Evolutionary conservation across 2,888 invertebrate species (phyloP).

Genomic region (Subacronicta megacephala): DNA sequence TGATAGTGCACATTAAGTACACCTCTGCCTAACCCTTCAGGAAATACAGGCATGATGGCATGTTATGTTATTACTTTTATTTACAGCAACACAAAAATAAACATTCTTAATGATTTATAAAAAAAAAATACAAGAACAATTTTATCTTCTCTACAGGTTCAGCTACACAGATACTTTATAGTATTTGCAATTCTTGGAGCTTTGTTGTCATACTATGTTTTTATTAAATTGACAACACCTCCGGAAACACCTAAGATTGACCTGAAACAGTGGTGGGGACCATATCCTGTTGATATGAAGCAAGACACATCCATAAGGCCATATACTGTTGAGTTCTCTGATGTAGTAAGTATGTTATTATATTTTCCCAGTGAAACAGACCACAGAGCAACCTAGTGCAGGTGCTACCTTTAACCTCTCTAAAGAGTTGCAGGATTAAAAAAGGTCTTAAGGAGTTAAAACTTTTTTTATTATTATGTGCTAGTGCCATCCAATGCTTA

Average conservation of each 20-base stretch:
- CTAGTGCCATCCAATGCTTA: too few relatives aligned
- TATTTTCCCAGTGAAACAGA: too few relatives aligned
- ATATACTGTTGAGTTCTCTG: slow-evolving; percentile 90
- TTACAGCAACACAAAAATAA: too few relatives aligned
- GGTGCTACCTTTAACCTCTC: too few relatives aligned
- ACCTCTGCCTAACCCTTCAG: too few relatives aligned
- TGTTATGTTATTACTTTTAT: too few relatives aligned
- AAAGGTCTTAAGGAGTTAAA: too few relatives aligned
- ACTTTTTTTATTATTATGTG: too few relatives aligned
- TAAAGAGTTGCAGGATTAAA: too few relatives aligned
- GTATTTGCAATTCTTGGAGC: slow-evolving; percentile 45
- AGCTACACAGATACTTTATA: slow-evolving; percentile 56
- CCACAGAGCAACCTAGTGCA: too few relatives aligned
- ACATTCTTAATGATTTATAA: not conserved
- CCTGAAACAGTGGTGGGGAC: slow-evolving; percentile 90
- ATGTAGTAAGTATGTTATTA: slow-evolving; percentile 89
- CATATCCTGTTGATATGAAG: slow-evolving; percentile 77
- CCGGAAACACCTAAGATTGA: slow-evolving; percentile 69
- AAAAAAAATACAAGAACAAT: not conserved
- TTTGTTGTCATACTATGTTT: slow-evolving; percentile 57
- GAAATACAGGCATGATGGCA: too few relatives aligned
- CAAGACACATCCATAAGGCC: slow-evolving; percentile 88
- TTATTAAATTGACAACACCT: slow-evolving; percentile 47
- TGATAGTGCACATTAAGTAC: too few relatives aligned
- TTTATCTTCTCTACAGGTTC: slow-evolving; percentile 10